A percentile compares a stretch with the other conserved stretches of the same genome.
Conservation (phyloP, 2,888 invertebrate genomes). For the Electrophaes corylata region DNA sequence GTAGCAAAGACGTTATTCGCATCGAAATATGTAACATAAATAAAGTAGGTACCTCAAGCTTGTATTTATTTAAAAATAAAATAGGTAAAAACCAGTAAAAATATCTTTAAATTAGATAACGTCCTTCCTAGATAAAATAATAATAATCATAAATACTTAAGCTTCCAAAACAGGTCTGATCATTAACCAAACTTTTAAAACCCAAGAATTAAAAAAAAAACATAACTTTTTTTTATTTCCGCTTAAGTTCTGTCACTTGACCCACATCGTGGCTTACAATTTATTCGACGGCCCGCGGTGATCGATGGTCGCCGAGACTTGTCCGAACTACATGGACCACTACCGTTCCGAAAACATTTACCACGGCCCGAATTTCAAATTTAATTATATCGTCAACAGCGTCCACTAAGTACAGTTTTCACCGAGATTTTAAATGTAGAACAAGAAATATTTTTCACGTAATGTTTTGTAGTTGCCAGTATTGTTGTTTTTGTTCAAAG, state of each 20-base stretch:
- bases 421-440: conserved; percentile 16
- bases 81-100: background rate
- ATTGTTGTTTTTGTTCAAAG: background rate
- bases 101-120: background rate
- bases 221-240: conserved; percentile 28
- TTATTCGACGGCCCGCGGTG: conserved; percentile 75
- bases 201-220: conserved; percentile 17
- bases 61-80: too few relatives aligned
- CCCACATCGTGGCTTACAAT: conserved; percentile 55
- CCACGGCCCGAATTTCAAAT: conserved; percentile 59
- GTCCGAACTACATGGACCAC: conserved; percentile 65
- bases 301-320: conserved; percentile 73
- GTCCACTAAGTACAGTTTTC: conserved; percentile 28
- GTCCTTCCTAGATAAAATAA: background rate
- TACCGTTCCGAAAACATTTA: conserved; percentile 65
- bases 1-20: too few relatives aligned
- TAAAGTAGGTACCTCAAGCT: too few relatives aligned
- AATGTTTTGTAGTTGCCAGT: conserved; percentile 3
- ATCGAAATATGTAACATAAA: too few relatives aligned
- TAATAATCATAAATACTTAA: conserved; percentile 1
- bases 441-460: conserved; percentile 9
- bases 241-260: conserved; percentile 39
- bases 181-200: conserved; percentile 9
- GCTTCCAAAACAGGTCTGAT: conserved; percentile 7
- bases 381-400: conserved; percentile 52